Conservation (phyloP, 2,888 invertebrate species). For the Temnothorax ravouxi region DNA sequence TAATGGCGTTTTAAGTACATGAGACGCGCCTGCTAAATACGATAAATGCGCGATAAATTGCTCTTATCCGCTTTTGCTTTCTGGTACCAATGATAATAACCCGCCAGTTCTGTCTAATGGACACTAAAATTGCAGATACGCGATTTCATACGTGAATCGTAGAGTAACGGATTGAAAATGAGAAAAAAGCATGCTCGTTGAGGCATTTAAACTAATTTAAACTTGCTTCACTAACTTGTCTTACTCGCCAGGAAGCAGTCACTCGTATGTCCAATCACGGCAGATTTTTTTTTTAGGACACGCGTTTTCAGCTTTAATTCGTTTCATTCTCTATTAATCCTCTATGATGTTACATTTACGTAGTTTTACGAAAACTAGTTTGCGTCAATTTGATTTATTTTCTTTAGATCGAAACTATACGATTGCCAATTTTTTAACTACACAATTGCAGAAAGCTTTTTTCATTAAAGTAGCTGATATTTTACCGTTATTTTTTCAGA, state of each 20-base stretch:
- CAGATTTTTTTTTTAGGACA: slow-evolving; percentile 6
- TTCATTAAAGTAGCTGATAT: neutral
- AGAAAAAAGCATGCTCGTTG: neutral
- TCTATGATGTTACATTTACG: neutral
- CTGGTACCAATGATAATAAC: slow-evolving; percentile 36
- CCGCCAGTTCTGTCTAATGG: slow-evolving; percentile 13
- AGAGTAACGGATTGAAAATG: slow-evolving; percentile 20
- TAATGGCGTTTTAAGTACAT: slow-evolving; percentile 47
- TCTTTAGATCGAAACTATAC: neutral
- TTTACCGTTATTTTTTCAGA: slow-evolving; percentile 8
- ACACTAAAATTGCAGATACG: slow-evolving; percentile 17
- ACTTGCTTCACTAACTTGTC: slow-evolving; percentile 4
- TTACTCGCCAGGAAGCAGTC: slow-evolving; percentile 16
- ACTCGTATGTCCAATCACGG: slow-evolving; percentile 9
- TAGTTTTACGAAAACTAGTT: neutral
- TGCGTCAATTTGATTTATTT: neutral
- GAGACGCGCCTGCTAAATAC: slow-evolving; percentile 40
- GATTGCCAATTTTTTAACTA: neutral
- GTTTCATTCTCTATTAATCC: neutral
- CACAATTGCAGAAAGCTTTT: neutral
- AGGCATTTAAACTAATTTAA: slow-evolving; percentile 16
- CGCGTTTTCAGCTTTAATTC: slow-evolving; percentile 19
- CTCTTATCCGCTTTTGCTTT: slow-evolving; percentile 24
- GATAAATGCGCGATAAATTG: slow-evolving; percentile 45
- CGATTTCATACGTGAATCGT: slow-evolving; percentile 2